These are phyloP conservation scores for Eristalis pertinax DNA, from an alignment of 2,888 invertebrate genomes.

Conservation along the genomic window DNA sequence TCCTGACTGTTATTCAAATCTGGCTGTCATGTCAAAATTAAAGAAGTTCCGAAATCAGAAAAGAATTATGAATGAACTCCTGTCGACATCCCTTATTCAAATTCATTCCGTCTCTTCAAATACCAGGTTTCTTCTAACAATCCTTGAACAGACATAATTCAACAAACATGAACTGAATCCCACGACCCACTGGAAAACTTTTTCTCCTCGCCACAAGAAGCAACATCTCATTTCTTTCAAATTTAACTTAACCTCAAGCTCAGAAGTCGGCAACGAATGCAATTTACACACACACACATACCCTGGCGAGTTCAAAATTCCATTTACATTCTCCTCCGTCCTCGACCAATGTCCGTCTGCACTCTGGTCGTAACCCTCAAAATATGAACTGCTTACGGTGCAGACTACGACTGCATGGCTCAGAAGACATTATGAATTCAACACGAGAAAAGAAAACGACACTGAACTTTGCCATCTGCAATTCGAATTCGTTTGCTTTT, in stretches of 20 bases:
- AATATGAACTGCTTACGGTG: not conserved
- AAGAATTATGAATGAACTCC: not conserved
- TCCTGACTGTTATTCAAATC: no score
- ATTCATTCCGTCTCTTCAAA: not conserved
- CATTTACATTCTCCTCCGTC: not conserved
- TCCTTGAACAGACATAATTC: not conserved
- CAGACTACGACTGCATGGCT: not conserved
- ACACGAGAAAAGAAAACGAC: not conserved
- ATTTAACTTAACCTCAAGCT: not conserved
- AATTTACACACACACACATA: not conserved
- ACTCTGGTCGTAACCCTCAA: not conserved
- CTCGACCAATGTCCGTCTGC: not conserved
- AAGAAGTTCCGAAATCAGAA: no score
- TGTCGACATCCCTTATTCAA: not conserved
- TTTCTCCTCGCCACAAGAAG: not conserved
- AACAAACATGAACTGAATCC: not conserved
- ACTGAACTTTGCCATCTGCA: not conserved
- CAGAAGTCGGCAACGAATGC: not conserved
- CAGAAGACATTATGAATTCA: not conserved
- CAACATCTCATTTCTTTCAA: not conserved
- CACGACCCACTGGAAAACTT: not conserved
- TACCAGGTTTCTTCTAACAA: not conserved
- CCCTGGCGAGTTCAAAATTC: not conserved
- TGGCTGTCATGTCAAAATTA: no score
- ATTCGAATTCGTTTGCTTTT: not conserved